Base-by-base conservation (phyloP, 2,797 vertebrate species). In the Sebastes dallii region DNA sequence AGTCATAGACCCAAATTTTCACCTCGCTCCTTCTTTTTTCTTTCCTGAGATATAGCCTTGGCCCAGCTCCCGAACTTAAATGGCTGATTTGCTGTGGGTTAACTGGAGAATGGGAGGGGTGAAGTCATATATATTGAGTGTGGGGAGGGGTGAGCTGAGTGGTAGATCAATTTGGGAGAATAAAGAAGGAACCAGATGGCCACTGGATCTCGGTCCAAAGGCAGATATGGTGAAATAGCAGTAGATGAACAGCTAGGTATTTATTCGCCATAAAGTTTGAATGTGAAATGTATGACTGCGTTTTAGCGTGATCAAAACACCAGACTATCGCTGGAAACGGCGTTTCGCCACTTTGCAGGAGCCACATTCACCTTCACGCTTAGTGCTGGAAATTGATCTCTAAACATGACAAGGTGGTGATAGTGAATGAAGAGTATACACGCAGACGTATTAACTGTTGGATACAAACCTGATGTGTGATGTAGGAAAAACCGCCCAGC, bases 31-130 rank as follows among this genome's bases (percentile, higher is more conserved):
- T 61, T 78, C 64, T 69, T 85, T 85, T 87, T 79, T 85, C 78
- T 69, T 52, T 68, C 72, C 68, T 88, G 88, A 91, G 89, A 89
- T 92, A 90, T 86, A 76, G 78, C 86, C 77, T 91, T 95, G 94
- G 94, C 93, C 7, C 1, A 10, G 58, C 75, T 93, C 90, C 93
- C 88, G 73, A 86, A 88, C 71, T 7, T 88, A 91, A 94, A 92
- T 91, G 90, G 85, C 86, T 91, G 91, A 89, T 89, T 92, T 89
- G 88, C 86, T 85, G 89, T 84, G 84, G 88, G 90, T 91, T 88
- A 91, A 86, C 89, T 85, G 84, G 64, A 85, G 88, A 88, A 87
- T 73, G 77, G 76, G 78, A 87, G 83, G 83, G 82, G 73, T 88
- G 88, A 90, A 88, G 87, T 91, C 90, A 85, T 90, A 90, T 89